A percentile compares a stretch with the other conserved stretches of the same genome.
These are phyloP conservation scores for Drosophila pallidifrons DNA, from an alignment of 1,140 invertebrate species.

Conservation along the genomic window DNA sequence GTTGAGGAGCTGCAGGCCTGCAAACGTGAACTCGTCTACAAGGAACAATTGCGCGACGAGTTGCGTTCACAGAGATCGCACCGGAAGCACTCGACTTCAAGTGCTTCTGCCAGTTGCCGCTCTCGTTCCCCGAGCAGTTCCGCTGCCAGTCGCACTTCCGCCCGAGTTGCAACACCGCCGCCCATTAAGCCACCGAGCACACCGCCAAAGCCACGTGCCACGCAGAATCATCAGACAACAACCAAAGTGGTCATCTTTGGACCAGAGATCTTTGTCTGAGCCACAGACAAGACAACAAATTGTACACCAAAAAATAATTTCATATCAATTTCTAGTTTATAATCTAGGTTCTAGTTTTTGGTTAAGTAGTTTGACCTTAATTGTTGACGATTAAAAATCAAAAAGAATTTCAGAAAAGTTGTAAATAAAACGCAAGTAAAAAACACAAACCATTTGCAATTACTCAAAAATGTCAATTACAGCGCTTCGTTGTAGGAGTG, in stretches of 20 bases:
- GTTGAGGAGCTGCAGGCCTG: constrained; percentile 71
- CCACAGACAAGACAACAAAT: neutral
- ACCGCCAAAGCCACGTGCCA: constrained; percentile 57
- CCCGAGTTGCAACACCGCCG: neutral
- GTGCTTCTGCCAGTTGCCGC: neutral
- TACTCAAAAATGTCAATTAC: constrained; percentile 74
- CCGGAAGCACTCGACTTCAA: constrained; percentile 26
- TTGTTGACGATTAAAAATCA: constrained; percentile 81
- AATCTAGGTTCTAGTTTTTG: constrained; percentile 13
- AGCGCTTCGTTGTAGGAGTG: constrained; percentile 74
- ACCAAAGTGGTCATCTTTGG: constrained; percentile 54
- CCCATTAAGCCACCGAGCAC: constrained; percentile 53
- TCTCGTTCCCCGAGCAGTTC: neutral
- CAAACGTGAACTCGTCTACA: constrained; percentile 69
- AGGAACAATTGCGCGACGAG: constrained; percentile 66
- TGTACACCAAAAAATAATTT: neutral
- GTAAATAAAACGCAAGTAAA: constrained; percentile 14
- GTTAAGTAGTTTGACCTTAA: constrained; percentile 48
- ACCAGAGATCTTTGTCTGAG: constrained; percentile 66
- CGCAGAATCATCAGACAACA: no score
- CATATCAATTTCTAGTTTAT: constrained; percentile 3
- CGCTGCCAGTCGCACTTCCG: neutral
- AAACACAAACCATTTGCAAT: constrained; percentile 37
- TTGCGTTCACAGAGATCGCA: constrained; percentile 45
- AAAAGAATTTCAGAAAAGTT: constrained; percentile 45